Percentiles rank a stretch among this genome's conserved stretches.
Evolutionary conservation across 2,888 invertebrate genomes (phyloP).

Genomic region (Mesochorus sp.): DNA sequence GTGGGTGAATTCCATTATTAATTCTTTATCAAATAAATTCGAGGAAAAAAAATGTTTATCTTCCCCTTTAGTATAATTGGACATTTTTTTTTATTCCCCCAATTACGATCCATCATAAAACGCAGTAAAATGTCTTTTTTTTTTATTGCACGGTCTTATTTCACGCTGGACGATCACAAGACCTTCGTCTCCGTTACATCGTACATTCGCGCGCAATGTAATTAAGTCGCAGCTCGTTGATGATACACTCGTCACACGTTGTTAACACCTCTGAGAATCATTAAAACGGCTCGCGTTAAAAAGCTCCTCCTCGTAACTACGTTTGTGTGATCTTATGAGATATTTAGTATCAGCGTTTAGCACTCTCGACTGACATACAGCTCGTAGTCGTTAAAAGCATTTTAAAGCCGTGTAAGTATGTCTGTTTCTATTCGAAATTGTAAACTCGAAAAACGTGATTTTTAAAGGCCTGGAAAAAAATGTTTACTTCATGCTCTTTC

Average conservation of each 20-base stretch:
- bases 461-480: no score
- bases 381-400: neutral
- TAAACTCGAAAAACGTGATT: neutral
- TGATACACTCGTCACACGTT: slow-evolving; percentile 41
- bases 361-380: neutral
- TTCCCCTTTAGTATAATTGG: neutral
- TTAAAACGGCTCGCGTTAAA: slow-evolving; percentile 28
- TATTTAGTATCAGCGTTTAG: slow-evolving; percentile 22
- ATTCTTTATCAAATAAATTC: neutral
- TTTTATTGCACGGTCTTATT: slow-evolving; percentile 13
- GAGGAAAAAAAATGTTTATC: no score
- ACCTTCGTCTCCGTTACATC: slow-evolving; percentile 6
- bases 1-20: neutral
- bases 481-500: no score
- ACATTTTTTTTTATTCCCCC: neutral
- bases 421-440: neutral
- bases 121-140: neutral
- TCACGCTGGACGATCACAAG: slow-evolving; percentile 20
- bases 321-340: neutral
- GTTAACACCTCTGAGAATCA: slow-evolving; percentile 20
- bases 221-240: slow-evolving; percentile 30
- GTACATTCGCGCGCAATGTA: slow-evolving; percentile 18
- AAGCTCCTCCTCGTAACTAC: neutral
- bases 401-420: neutral
- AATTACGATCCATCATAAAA: neutral